Conservation (phyloP, 2,113 vertebrate species). For the Pitta sordida region DNA sequence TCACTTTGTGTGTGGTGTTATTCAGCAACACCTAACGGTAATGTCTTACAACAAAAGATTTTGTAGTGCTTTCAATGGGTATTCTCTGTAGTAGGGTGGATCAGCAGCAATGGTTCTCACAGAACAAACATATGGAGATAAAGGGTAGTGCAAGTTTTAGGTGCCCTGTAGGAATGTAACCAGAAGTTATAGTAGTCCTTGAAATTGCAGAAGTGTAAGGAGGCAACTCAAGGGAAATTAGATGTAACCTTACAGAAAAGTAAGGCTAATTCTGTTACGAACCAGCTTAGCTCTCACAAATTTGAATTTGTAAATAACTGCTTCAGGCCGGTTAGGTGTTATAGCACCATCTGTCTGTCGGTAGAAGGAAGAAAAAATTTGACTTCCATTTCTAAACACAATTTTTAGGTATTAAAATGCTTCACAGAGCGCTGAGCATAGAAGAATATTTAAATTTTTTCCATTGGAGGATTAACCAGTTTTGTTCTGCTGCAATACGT, state of each 20-base stretch:
- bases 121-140: background rate
- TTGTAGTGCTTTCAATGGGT: background rate
- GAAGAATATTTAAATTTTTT: background rate
- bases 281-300: background rate
- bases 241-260: background rate
- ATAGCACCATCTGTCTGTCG: slow-evolving; percentile 11
- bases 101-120: background rate
- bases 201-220: background rate
- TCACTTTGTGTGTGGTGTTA: background rate
- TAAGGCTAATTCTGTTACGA: background rate
- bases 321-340: background rate
- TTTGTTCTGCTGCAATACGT: background rate
- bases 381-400: background rate
- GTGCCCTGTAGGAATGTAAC: background rate
- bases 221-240: background rate
- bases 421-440: background rate
- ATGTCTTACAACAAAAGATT: background rate
- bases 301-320: background rate
- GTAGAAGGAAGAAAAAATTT: background rate
- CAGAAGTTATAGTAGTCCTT: background rate
- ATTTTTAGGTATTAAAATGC: background rate
- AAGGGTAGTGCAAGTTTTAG: background rate
- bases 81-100: background rate
- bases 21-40: background rate
- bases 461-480: background rate